Evolutionary conservation across 2,888 invertebrate species (phyloP).

Genomic region (Zelleria hepariella): DNA sequence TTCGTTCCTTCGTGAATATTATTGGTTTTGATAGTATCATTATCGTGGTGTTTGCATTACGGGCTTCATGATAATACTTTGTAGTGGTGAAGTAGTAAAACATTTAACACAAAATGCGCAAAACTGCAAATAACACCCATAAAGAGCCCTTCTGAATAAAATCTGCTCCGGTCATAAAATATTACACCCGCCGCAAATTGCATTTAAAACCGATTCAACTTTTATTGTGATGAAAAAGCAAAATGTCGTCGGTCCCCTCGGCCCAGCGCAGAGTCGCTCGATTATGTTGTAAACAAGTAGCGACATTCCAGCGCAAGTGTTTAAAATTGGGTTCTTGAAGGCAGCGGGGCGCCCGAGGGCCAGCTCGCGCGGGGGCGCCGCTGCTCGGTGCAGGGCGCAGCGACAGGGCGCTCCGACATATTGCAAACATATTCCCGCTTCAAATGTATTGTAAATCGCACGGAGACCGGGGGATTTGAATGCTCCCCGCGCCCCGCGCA

Average conservation of each 20-base stretch:
- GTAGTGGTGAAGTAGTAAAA: no score
- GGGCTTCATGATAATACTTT: no score
- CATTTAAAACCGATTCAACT: slow-evolving; percentile 5
- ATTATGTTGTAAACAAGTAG: slow-evolving; percentile 59
- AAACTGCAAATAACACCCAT: neutral
- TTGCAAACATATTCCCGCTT: slow-evolving; percentile 67
- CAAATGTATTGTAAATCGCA: slow-evolving; percentile 68
- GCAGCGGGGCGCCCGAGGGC: slow-evolving; percentile 21
- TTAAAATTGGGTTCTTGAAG: slow-evolving; percentile 44
- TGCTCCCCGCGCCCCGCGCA: slow-evolving; percentile 23
- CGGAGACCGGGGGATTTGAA: slow-evolving; percentile 53
- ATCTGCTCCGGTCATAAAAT: neutral
- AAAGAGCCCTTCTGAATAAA: neutral
- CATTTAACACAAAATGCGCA: neutral
- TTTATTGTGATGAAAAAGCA: slow-evolving; percentile 23
- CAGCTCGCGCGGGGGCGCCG: slow-evolving; percentile 33
- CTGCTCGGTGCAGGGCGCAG: slow-evolving; percentile 35
- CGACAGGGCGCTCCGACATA: slow-evolving; percentile 39
- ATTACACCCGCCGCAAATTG: slow-evolving; percentile 4
- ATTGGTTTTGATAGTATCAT: no score
- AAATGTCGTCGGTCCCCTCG: slow-evolving; percentile 21
- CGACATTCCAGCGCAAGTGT: slow-evolving; percentile 47
- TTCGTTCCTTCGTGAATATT: no score
- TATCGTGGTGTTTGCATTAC: no score
- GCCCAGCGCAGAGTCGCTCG: slow-evolving; percentile 22